Percentiles rank a stretch among this genome's conserved stretches.
Evolutionary conservation across 2,888 invertebrate genomes (phyloP).

Genomic region (Leptopilina drosophilae): DNA sequence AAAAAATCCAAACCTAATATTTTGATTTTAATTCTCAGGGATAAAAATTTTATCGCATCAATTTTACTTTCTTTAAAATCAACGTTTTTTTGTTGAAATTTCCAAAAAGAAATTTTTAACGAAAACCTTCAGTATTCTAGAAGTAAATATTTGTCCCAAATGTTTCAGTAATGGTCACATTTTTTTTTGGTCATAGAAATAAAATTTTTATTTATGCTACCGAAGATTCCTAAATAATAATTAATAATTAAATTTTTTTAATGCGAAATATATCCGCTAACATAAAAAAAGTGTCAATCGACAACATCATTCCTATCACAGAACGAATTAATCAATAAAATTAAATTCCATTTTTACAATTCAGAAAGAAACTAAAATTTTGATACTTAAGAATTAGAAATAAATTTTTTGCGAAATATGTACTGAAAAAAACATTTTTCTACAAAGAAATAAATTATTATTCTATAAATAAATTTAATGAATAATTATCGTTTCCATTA

Average conservation of each 20-base stretch:
- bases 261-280: constrained; percentile 8
- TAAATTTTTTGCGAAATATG: not conserved
- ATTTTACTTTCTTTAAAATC: not conserved
- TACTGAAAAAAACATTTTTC: not conserved
- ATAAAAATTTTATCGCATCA: not conserved
- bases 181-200: not conserved
- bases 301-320: constrained; percentile 35
- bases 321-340: constrained; percentile 15
- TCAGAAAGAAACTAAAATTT: constrained; percentile 49
- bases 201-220: not conserved
- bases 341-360: constrained; percentile 44
- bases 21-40: too few relatives aligned
- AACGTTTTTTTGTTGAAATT: not conserved
- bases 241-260: constrained; percentile 17
- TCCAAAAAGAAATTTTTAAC: not conserved
- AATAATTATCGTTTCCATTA: not conserved
- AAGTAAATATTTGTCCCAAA: constrained; percentile 12
- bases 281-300: constrained; percentile 18
- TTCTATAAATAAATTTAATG: constrained; percentile 1
- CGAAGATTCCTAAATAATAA: not conserved
- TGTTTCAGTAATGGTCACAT: constrained; percentile 1
- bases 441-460: constrained; percentile 2
- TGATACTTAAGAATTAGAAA: too few relatives aligned
- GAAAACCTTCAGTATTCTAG: not conserved
- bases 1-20: too few relatives aligned